Base-by-base conservation (phyloP, 2,113 vertebrate genomes). In the Chaenogobius annularis region DNA sequence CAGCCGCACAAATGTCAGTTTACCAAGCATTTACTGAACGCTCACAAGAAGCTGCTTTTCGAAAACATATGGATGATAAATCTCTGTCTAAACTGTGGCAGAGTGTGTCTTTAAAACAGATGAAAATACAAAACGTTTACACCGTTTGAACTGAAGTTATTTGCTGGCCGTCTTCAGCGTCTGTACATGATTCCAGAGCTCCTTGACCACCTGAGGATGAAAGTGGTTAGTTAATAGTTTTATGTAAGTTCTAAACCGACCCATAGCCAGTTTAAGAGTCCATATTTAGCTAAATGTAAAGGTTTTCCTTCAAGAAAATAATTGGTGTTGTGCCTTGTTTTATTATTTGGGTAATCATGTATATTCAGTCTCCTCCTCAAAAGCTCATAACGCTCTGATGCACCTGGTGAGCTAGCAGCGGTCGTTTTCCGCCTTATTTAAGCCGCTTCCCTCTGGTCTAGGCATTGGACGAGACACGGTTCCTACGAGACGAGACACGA, bases 151-250 rank as follows among this genome's bases (percentile, higher is more conserved):
- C 20, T 47, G 43, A 11, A 66, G 75, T 87, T 89, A 92, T 84
- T 93, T 93, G 80, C 89, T 92, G 75, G 81, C 89, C 37, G 71
- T 85, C 88, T 91, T 93, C 88, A 92, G 80, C 50, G 90, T 91
- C 83, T 93, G 91, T 82, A 93, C 65, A 87, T 91, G 92, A 81
- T 77, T 88, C 93, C 93, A 94, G 66, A 94, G 93, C 59, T 93
- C 92, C 87, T 93, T 93, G 82, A 92, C 88, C 85, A 94, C 92
- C 93, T 94, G 87, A 86, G 82, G 75, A 84, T 85, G 87, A 71
- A 71, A 69, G 50, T 55, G 70, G 69, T 86, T 85, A 68, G 85
- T 70, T 79, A 71, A 82, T 74, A 56, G 68, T 83, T 76, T 85
- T 85, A 68, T 85, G 3, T 7, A 40, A 82, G 83, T 81, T 73